phyloP scores from a whole-genome alignment of 2,797 vertebrate species.

The Chaetophractus vellerosus region DNA sequence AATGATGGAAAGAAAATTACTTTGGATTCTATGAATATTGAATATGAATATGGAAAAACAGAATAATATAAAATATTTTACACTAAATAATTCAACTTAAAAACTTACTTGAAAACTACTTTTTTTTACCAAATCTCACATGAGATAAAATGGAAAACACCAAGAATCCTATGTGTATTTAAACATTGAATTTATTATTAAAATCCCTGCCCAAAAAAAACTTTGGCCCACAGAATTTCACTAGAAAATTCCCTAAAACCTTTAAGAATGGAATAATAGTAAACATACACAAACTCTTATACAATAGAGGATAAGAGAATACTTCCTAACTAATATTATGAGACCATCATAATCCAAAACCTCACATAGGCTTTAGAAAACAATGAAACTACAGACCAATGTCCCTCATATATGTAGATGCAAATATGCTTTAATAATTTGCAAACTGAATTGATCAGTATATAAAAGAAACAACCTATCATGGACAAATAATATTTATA shows the following conservation, averaged over 20 bases:
- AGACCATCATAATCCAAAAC: neutral
- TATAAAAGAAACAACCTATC: too few species aligned
- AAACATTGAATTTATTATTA: neutral
- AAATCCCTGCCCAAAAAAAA: neutral
- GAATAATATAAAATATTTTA: neutral
- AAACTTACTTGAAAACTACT: neutral
- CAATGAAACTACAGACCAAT: too few species aligned
- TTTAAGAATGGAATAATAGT: neutral
- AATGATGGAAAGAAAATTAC: neutral
- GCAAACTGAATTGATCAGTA: too few species aligned
- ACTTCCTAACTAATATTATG: neutral
- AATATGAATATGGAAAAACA: neutral
- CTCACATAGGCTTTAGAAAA: neutral
- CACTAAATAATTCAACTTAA: neutral
- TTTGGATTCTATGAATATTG: neutral
- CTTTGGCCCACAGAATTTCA: neutral
- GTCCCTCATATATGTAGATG: too few species aligned
- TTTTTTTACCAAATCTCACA: neutral
- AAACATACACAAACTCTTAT: neutral
- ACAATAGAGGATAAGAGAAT: neutral
- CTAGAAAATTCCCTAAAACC: neutral
- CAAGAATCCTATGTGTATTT: neutral
- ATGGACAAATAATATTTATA: too few species aligned
- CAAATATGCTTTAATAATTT: too few species aligned
- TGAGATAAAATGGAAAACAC: neutral